These are phyloP conservation scores for Alitta virens DNA, from an alignment of 2,888 invertebrate species.

Conservation along the genomic window DNA sequence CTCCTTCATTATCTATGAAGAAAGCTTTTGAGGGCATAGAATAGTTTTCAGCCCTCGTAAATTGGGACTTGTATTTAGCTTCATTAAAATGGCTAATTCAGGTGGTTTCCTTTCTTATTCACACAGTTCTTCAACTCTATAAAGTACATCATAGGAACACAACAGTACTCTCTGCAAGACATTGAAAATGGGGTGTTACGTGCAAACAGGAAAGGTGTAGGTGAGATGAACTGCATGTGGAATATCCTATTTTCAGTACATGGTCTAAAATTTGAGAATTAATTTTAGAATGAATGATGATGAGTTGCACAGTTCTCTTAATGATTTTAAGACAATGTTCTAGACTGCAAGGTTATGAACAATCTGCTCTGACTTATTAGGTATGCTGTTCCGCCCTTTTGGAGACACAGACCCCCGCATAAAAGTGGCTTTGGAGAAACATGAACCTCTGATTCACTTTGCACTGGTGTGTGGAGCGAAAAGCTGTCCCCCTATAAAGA, in stretches of 20 bases:
- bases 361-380: slow-evolving; percentile 24
- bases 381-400: slow-evolving; percentile 55
- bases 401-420: slow-evolving; percentile 55
- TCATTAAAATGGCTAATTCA: no score
- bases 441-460: slow-evolving; percentile 59
- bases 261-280: no score
- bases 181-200: slow-evolving; percentile 60
- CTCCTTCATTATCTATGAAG: no score
- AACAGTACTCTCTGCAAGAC: slow-evolving; percentile 59
- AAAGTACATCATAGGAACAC: slow-evolving; percentile 58
- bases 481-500: slow-evolving; percentile 59
- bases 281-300: no score
- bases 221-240: slow-evolving; percentile 47
- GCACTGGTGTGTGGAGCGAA: slow-evolving; percentile 60
- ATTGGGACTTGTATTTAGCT: no score
- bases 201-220: slow-evolving; percentile 57
- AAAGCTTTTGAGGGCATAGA: no score
- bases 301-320: no score
- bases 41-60: no score
- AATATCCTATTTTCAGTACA: no score
- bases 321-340: no score
- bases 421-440: slow-evolving; percentile 51
- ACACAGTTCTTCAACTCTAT: slow-evolving; percentile 60
- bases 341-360: no score
- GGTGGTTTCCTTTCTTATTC: no score